phyloP scores from a whole-genome alignment of 2,888 invertebrate genomes.

The Epinotia brunnichana region DNA sequence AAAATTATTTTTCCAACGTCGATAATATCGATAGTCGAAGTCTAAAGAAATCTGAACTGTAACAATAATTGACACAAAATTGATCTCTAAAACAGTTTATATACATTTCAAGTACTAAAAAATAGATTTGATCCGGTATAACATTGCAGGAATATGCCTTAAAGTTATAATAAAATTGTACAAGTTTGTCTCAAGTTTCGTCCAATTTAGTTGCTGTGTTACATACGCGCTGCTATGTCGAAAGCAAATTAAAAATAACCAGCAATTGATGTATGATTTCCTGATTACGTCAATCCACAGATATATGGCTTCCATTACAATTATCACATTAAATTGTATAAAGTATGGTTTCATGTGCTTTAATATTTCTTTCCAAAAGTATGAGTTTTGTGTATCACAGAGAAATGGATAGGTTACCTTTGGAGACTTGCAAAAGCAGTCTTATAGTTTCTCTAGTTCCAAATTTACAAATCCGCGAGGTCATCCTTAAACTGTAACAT shows the following conservation, averaged over 20 bases:
- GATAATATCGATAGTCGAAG: not conserved
- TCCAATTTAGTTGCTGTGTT: slow-evolving; percentile 5
- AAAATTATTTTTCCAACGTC: not conserved
- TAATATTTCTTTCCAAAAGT: not conserved
- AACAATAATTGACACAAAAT: slow-evolving; percentile 4
- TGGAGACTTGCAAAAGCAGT: not conserved
- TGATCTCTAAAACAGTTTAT: slow-evolving; percentile 29
- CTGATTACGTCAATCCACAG: not conserved
- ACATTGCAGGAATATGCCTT: slow-evolving; percentile 35
- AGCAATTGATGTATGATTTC: slow-evolving; percentile 4
- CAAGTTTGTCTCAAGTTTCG: not conserved
- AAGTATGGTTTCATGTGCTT: not conserved
- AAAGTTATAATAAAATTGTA: no score
- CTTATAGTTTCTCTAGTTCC: no score
- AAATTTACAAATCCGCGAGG: no score
- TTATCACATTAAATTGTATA: slow-evolving; percentile 34
- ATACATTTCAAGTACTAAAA: slow-evolving; percentile 35
- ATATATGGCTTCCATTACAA: slow-evolving; percentile 39
- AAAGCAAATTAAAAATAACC: slow-evolving; percentile 4
- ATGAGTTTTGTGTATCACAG: not conserved
- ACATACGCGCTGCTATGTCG: slow-evolving; percentile 35
- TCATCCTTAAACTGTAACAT: not conserved
- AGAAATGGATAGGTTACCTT: no score
- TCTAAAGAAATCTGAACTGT: not conserved
- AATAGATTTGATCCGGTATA: slow-evolving; percentile 35